Base-by-base conservation (phyloP, 2,113 vertebrate genomes). In the Eretmochelys imbricata region DNA sequence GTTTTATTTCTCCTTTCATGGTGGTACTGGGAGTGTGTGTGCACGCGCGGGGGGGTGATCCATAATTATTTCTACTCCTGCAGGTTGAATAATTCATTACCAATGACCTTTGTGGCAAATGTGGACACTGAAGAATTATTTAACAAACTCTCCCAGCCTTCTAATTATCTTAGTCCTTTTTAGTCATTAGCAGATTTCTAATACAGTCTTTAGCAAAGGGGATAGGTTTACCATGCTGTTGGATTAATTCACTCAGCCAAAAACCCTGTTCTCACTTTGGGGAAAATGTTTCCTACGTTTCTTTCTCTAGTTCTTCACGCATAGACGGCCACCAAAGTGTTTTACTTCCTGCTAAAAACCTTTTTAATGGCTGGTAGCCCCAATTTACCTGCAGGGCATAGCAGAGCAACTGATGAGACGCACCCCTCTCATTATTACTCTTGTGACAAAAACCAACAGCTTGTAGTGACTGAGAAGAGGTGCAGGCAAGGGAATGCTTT, bases 331-430 rank as follows among this genome's bases (percentile, higher is more conserved):
- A 93, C 86, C 24, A 54, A 69, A 95, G 80, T 13, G 48, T 57
- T 82, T 62, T 55, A 29, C 97, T 98, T 98, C 98, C 98, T 95
- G 91, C 95, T 97, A 96, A 98, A 98, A 98, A 86, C 97, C 90
- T 91, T 95, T 96, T 97, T 95, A 95, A 98, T 97, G 97, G 97
- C 97, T 97, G 91, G 94, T 80, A 97, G 92, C 94, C 96, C 96
- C 94, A 94, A 16, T 96, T 97, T 98, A 96, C 97, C 98, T 97
- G 97, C 48, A 98, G 98, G 98, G 98, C 98, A 98, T 82, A 97
- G 93, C 81, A 95, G 87, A 89, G 54, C 53, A 93, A 96, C 57
- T 3, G 94, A 51, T 97, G 97, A 97, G 95, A 96, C 97, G 87
- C 17, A 83, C 55, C 89, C 53, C 87, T 94, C 84, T 35, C 48